Conservation (phyloP, 2,113 vertebrate genomes). For the Pterocles gutturalis region DNA sequence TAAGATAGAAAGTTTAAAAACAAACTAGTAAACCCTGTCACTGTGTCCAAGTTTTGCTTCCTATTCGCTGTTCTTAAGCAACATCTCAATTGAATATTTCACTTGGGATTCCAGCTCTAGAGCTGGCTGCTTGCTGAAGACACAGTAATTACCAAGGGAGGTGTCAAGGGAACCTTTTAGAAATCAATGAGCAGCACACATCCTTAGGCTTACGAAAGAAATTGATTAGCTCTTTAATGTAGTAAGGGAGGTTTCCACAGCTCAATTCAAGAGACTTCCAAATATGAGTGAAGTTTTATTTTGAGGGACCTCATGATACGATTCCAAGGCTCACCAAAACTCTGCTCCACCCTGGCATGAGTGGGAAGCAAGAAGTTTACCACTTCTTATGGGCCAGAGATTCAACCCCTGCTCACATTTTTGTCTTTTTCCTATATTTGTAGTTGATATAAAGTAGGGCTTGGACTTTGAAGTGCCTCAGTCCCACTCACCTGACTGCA, state of each 20-base stretch:
- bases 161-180: conserved; percentile 62
- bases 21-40: conserved; percentile 50
- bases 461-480: neutral
- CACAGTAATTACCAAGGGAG: conserved; percentile 63
- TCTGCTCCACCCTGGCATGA: neutral
- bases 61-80: conserved; percentile 5
- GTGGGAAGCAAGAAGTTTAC: neutral
- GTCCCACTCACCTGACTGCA: neutral
- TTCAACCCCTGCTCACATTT: neutral
- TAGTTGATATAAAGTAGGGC: neutral
- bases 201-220: conserved; percentile 35
- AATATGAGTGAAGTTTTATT: neutral
- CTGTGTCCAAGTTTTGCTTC: conserved; percentile 37
- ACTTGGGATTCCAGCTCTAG: conserved; percentile 52
- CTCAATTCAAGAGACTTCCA: neutral
- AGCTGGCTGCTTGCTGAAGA: conserved; percentile 42
- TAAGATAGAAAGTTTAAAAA: conserved; percentile 54
- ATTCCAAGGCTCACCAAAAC: neutral
- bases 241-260: conserved; percentile 26
- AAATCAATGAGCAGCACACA: conserved; percentile 68
- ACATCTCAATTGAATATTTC: conserved; percentile 66
- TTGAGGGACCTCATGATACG: neutral
- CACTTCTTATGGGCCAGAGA: neutral
- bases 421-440: neutral
- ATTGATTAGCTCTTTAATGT: conserved; percentile 58